A percentile compares a stretch with the other conserved stretches of the same genome.
These are phyloP conservation scores for Lepidotrigona ventralis DNA, from an alignment of 1,140 invertebrate species.

Conservation along the genomic window DNA sequence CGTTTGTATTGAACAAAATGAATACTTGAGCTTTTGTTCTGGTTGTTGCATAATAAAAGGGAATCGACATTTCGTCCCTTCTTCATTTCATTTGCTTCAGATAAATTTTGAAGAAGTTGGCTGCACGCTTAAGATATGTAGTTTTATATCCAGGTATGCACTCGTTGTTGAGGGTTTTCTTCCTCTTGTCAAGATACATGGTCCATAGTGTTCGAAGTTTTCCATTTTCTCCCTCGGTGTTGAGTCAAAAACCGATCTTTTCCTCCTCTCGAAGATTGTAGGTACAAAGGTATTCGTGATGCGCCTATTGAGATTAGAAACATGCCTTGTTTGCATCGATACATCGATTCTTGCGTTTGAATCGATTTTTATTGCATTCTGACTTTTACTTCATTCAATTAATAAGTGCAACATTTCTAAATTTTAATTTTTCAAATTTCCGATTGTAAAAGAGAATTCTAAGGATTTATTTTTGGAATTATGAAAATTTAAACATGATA, in stretches of 20 bases:
- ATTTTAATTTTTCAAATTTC: background rate
- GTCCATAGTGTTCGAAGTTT: slow-evolving; percentile 58
- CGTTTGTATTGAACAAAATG: background rate
- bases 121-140: slow-evolving; percentile 12
- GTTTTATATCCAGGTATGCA: slow-evolving; percentile 71
- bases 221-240: slow-evolving; percentile 64
- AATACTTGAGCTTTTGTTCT: slow-evolving; percentile 24
- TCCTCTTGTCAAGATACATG: slow-evolving; percentile 73
- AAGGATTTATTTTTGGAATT: background rate
- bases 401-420: too few relatives aligned
- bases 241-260: slow-evolving; percentile 62
- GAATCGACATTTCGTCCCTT: background rate
- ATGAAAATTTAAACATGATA: background rate
- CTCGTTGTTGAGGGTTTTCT: slow-evolving; percentile 62
- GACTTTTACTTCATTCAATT: background rate
- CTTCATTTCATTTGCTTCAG: background rate
- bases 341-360: slow-evolving; percentile 45
- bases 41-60: background rate
- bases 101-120: background rate
- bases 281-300: slow-evolving; percentile 69
- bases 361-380: slow-evolving; percentile 41
- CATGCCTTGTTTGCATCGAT: slow-evolving; percentile 58
- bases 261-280: slow-evolving; percentile 64
- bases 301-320: slow-evolving; percentile 71
- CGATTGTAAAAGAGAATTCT: background rate